Percentiles rank a stretch among this genome's conserved stretches.
Conservation (phyloP, 2,113 vertebrate genomes). For the Bos indicus region DNA sequence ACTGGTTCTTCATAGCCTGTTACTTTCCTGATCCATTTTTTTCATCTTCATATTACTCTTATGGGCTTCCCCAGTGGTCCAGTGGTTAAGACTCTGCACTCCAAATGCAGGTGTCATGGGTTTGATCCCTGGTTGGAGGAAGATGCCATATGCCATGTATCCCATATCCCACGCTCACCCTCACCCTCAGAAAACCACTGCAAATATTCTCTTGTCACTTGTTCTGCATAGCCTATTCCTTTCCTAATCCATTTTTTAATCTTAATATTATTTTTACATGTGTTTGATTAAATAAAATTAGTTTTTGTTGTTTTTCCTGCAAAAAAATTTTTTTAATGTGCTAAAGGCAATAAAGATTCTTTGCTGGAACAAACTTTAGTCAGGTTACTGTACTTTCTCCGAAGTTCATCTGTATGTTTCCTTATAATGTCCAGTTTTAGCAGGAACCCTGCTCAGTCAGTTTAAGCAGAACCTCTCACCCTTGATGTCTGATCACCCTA, state of each 20-base stretch:
- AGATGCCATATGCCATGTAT: background rate
- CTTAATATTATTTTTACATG: background rate
- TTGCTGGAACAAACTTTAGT: background rate
- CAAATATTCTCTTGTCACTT: background rate
- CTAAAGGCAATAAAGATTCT: background rate
- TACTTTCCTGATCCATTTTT: background rate
- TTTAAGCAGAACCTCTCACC: background rate
- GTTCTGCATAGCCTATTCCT: background rate
- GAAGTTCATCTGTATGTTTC: background rate
- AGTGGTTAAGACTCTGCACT: background rate
- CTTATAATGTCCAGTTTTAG: background rate
- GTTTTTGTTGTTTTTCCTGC: background rate
- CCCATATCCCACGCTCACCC: background rate
- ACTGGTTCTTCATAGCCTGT: background rate
- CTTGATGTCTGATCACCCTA: background rate
- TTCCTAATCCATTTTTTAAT: background rate
- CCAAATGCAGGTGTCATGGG: background rate
- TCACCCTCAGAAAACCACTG: background rate
- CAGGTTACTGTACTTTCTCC: background rate
- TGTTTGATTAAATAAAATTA: background rate
- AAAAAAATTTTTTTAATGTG: background rate
- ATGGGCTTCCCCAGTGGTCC: background rate
- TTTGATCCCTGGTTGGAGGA: background rate
- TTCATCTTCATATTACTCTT: background rate
- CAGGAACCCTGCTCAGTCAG: background rate